These are phyloP conservation scores for Osmoderma eremita DNA, from an alignment of 2,888 invertebrate species.

Conservation along the genomic window DNA sequence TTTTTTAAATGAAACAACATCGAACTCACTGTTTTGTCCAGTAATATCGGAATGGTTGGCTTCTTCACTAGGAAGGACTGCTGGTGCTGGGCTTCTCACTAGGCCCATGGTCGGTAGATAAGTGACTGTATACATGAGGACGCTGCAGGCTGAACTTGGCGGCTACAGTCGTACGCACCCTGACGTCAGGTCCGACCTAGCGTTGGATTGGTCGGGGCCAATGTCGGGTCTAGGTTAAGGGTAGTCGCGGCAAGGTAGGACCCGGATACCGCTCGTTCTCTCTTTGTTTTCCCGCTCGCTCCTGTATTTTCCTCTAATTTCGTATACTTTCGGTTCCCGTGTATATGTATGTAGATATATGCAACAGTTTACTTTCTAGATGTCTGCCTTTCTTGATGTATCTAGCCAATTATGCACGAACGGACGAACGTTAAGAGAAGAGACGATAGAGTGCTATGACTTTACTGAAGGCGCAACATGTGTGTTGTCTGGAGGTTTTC, in stretches of 20 bases:
- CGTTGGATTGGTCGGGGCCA: slow-evolving; percentile 61
- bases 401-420: slow-evolving; percentile 15
- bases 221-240: slow-evolving; percentile 62
- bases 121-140: slow-evolving; percentile 46
- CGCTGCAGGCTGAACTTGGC: slow-evolving; percentile 51
- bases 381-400: background rate
- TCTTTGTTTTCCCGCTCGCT: slow-evolving; percentile 26
- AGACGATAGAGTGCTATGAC: background rate
- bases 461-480: slow-evolving; percentile 22
- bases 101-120: slow-evolving; percentile 51
- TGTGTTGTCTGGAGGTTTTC: slow-evolving; percentile 21
- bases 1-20: slow-evolving; percentile 15
- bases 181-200: slow-evolving; percentile 73
- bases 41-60: slow-evolving; percentile 50
- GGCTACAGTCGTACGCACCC: slow-evolving; percentile 59
- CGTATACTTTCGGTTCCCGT: slow-evolving; percentile 1
- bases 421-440: background rate
- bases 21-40: slow-evolving; percentile 48
- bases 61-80: slow-evolving; percentile 55
- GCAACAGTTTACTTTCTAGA: slow-evolving; percentile 25
- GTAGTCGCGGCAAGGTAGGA: slow-evolving; percentile 56
- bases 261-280: slow-evolving; percentile 47
- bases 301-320: background rate
- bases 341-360: slow-evolving; percentile 1
- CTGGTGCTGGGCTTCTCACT: slow-evolving; percentile 50